Conservation (phyloP, 2,113 vertebrate species). For the Collichthys lucidus region DNA sequence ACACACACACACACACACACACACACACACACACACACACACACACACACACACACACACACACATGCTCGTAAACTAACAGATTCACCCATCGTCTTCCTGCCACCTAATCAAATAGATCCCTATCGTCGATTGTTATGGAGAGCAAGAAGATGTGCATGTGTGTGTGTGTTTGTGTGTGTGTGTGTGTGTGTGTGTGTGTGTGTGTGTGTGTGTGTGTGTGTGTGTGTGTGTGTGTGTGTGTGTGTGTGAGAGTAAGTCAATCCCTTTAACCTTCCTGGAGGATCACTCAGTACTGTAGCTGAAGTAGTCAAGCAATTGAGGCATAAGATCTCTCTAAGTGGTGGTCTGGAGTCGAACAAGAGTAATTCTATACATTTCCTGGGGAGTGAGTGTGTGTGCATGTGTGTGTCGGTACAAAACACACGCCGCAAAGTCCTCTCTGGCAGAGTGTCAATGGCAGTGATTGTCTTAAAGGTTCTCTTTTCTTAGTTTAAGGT, state of each 20-base stretch:
- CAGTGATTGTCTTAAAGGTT: constrained; percentile 45
- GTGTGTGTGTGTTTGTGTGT: background rate
- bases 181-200: background rate
- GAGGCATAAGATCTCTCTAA: constrained; percentile 35
- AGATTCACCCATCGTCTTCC: constrained; percentile 8
- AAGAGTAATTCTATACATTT: constrained; percentile 33
- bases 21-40: background rate
- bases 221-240: constrained; percentile 2
- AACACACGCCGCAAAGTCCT: constrained; percentile 2
- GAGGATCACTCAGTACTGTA: constrained; percentile 38
- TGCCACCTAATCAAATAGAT: constrained; percentile 45
- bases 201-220: background rate
- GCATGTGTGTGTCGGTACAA: background rate
- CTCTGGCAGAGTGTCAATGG: constrained; percentile 37
- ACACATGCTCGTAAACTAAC: constrained; percentile 4
- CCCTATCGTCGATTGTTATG: background rate
- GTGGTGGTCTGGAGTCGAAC: constrained; percentile 18
- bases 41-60: constrained; percentile 12
- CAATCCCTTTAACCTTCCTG: constrained; percentile 52
- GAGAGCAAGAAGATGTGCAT: background rate
- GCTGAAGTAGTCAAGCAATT: constrained; percentile 43
- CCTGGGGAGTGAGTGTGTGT: background rate
- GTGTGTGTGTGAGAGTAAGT: constrained; percentile 29
- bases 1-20: no score
- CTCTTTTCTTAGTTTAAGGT: constrained; percentile 31